A percentile compares a stretch with the other conserved stretches of the same genome.
Evolutionary conservation across 2,797 vertebrate species (phyloP).

Genomic region (Tokudaia muenninki): DNA sequence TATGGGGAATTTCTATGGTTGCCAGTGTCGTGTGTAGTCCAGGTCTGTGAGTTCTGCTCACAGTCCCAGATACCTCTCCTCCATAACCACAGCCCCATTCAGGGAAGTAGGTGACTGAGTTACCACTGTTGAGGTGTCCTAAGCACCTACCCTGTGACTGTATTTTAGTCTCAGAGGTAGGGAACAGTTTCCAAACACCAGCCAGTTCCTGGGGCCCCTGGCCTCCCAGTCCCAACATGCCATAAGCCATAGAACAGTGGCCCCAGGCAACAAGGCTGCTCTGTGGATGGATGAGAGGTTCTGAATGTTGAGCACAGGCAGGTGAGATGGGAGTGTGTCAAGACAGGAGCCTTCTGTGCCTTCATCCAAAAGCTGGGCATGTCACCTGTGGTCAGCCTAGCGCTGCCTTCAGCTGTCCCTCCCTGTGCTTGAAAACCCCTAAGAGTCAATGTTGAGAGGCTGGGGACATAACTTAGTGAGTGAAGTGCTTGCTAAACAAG

Average conservation of each 20-base stretch:
- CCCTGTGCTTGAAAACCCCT: background rate
- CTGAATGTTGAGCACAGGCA: too few relatives aligned
- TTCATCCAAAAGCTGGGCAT: background rate
- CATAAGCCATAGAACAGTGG: background rate
- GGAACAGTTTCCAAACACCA: background rate
- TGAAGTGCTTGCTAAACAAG: too few relatives aligned
- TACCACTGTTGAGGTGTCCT: background rate
- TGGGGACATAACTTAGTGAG: background rate
- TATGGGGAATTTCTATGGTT: background rate
- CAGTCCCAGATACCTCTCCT: accelerated
- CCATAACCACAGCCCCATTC: background rate
- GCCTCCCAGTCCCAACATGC: background rate
- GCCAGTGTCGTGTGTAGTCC: background rate
- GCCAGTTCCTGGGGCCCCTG: background rate
- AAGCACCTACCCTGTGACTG: background rate
- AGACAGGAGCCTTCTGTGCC: background rate
- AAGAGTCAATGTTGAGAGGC: background rate
- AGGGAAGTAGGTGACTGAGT: background rate
- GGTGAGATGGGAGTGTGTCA: background rate
- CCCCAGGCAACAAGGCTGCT: background rate
- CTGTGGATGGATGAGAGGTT: background rate
- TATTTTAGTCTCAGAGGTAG: background rate
- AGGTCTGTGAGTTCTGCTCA: background rate
- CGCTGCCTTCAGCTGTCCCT: background rate
- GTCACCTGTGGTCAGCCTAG: background rate